Evolutionary conservation across 2,888 invertebrate species (phyloP).

Genomic region (Aspidiotus rigidus): DNA sequence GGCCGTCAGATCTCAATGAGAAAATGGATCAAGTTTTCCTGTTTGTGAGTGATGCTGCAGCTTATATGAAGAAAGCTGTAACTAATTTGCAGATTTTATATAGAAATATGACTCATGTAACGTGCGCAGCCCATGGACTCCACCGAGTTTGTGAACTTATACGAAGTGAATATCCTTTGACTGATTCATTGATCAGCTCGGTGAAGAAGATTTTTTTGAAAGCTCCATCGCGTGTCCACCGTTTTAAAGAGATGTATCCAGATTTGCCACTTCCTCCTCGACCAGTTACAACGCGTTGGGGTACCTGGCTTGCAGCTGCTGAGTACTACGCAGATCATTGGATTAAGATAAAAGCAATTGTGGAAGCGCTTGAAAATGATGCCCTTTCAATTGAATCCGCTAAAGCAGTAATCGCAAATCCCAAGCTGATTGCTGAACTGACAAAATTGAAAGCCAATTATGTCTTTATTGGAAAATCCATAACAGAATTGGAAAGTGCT

Average conservation of each 20-base stretch:
- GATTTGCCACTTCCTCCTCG: slow-evolving; percentile 30
- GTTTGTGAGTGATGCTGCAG: slow-evolving; percentile 10
- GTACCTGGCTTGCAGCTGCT: slow-evolving; percentile 30
- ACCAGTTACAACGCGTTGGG: slow-evolving; percentile 32
- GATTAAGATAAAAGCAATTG: slow-evolving; percentile 3
- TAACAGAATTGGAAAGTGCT: not conserved
- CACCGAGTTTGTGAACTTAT: slow-evolving; percentile 8
- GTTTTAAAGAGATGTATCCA: slow-evolving; percentile 29
- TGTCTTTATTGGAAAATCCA: not conserved
- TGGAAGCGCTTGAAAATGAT: slow-evolving; percentile 8
- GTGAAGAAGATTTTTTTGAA: slow-evolving; percentile 23
- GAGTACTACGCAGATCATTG: slow-evolving; percentile 18
- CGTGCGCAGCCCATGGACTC: slow-evolving; percentile 6
- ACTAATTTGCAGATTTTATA: slow-evolving; percentile 10
- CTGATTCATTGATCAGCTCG: slow-evolving; percentile 14
- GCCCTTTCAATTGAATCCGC: slow-evolving; percentile 3
- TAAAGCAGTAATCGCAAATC: not conserved
- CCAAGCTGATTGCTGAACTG: not conserved
- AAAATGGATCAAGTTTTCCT: slow-evolving; percentile 1
- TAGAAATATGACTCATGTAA: slow-evolving; percentile 18
- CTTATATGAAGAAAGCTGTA: slow-evolving; percentile 10
- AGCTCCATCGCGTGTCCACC: slow-evolving; percentile 25
- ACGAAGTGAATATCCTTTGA: slow-evolving; percentile 15
- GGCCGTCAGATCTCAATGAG: not conserved
- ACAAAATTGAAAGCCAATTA: not conserved